phyloP scores from a whole-genome alignment of 92 coral and sea anemone species.

The Epizoanthus ramosus region DNA sequence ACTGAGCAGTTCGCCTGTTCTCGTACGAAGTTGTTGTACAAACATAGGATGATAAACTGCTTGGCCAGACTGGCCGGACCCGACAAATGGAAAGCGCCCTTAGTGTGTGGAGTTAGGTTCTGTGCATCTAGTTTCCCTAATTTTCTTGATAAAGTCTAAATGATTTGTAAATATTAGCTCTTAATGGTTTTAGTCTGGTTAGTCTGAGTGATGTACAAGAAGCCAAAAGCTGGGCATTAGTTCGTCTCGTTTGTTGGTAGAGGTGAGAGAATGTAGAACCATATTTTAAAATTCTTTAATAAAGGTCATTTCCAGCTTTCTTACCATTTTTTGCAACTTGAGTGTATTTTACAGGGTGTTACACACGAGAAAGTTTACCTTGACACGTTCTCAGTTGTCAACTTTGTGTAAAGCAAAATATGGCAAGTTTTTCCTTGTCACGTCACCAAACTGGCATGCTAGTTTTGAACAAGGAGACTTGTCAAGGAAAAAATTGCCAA shows the following conservation, averaged over 20 bases:
- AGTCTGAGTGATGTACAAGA: not conserved
- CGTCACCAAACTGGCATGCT: too few species aligned
- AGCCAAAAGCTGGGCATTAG: not conserved
- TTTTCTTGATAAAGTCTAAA: not conserved
- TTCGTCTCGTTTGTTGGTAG: not conserved
- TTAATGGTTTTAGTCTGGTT: not conserved
- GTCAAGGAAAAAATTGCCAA: too few species aligned
- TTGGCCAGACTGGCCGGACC: too few species aligned
- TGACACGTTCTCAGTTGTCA: too few species aligned
- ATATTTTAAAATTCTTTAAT: not conserved
- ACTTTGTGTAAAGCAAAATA: too few species aligned
- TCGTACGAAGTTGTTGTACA: too few species aligned
- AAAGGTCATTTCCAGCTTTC: not conserved
- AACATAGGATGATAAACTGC: too few species aligned
- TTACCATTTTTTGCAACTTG: not conserved
- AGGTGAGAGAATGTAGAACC: not conserved
- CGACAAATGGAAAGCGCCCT: too few species aligned
- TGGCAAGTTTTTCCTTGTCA: too few species aligned
- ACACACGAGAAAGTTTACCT: too few species aligned
- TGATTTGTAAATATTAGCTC: slow-evolving; percentile 6
- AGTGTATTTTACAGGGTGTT: not conserved
- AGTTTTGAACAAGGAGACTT: too few species aligned
- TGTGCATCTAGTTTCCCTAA: not conserved
- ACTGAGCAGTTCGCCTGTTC: too few species aligned
- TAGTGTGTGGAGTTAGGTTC: not conserved